A percentile compares a stretch with the other conserved stretches of the same genome.
phyloP scores from a whole-genome alignment of 2,797 vertebrate species.

The Argya squamiceps region DNA sequence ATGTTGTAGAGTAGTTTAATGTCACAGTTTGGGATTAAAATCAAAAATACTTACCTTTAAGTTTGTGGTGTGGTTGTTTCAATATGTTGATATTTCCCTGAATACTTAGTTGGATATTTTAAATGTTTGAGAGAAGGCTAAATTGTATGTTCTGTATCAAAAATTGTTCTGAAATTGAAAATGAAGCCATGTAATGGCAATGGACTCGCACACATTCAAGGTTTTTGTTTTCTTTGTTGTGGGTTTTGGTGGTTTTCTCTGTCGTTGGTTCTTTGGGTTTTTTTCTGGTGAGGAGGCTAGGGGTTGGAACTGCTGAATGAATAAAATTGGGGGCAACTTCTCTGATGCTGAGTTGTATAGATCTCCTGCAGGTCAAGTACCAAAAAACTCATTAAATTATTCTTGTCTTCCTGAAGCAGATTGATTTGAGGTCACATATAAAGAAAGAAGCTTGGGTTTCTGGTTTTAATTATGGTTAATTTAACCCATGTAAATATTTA shows the following conservation, averaged over 20 bases:
- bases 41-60: not conserved
- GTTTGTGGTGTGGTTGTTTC: not conserved
- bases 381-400: not conserved
- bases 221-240: not conserved
- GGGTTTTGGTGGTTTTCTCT: not conserved
- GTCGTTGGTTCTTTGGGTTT: rapidly evolving
- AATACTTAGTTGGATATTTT: not conserved
- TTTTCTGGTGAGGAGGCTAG: rapidly evolving
- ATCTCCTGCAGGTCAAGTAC: not conserved
- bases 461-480: not conserved
- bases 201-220: not conserved
- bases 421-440: not conserved
- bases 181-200: not conserved
- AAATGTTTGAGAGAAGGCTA: not conserved
- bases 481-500: not conserved
- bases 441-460: not conserved
- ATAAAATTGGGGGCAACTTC: not conserved
- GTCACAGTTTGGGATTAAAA: not conserved
- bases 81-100: not conserved
- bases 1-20: not conserved
- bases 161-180: not conserved
- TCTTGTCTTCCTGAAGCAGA: not conserved
- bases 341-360: not conserved
- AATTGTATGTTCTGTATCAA: not conserved
- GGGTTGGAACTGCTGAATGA: not conserved